Evolutionary conservation across 2,113 vertebrate genomes (phyloP), one percentile per base, ranked within the genome.

Genomic region (Phalacrocorax aristotelis): DNA sequence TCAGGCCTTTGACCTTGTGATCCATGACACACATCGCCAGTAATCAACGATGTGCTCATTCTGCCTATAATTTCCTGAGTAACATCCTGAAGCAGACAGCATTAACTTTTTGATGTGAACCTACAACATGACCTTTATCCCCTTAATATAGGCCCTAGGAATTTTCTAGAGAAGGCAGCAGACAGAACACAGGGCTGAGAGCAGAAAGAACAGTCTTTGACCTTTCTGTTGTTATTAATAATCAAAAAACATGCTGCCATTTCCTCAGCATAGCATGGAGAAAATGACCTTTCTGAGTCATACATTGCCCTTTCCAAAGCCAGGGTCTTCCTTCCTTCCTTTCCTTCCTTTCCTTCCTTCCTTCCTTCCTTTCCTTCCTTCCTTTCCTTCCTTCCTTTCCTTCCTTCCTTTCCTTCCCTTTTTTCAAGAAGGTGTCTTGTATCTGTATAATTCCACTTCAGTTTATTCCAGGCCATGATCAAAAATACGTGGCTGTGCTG

Each of bases 151-250:
- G 40, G 40, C 34, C 71, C 16, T 57, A 34, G 23, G 36, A 89
- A 91, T 91, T 79, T 87, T 90, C 38, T 55, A 87, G 52, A 65
- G 78, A 74, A 42, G 30, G 38, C 40, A 92, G 61, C 48, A 92
- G 42, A 64, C 26, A 75, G 38, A 91, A 83, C 20, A 82, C 17
- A 66, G 9, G 18, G 7, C 40, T 68, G 29, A 79, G 7, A 82
- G 57, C 40, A 91, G 69, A 87, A 83, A 26, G 34, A 76, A 79
- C 30, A 79, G 27, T 52, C 83, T 85, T 61, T 90, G 87, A 89
- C 81, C 74, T 94, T 96, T 89, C 61, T 57, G 6, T 60, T 91
- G 26, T 75, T 89, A 89, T 64, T 93, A 75, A 79, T 76, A 93
- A 94, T 95, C 17, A 91, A 89, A 52, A 11, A 75, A 42, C 30